phyloP scores from a whole-genome alignment of 2,888 invertebrate species.

The Pollenia angustigena region DNA sequence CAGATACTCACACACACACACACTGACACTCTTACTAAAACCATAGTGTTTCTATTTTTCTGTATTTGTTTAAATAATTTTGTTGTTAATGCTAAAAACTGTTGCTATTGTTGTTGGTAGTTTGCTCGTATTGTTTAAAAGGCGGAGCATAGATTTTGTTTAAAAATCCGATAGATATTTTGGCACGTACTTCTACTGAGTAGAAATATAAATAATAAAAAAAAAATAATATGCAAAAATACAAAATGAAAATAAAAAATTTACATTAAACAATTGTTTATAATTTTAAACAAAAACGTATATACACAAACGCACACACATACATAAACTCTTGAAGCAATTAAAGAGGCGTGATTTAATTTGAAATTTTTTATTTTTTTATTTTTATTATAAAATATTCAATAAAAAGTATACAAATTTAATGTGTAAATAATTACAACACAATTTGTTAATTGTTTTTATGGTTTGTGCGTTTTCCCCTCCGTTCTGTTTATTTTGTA shows the following conservation, averaged over 20 bases:
- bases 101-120: constrained; percentile 9
- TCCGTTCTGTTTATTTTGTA: not conserved
- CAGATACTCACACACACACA: not conserved
- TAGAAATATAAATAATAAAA: constrained; percentile 11
- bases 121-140: constrained; percentile 40
- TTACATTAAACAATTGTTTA: constrained; percentile 19
- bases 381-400: constrained; percentile 6
- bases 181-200: constrained; percentile 66
- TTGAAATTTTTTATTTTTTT: constrained; percentile 1
- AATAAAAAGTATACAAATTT: constrained; percentile 8
- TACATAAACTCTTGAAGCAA: not conserved
- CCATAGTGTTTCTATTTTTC: not conserved
- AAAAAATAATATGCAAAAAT: constrained; percentile 14
- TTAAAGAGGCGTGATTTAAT: constrained; percentile 64
- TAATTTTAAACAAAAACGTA: not conserved
- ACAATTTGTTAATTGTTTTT: constrained; percentile 58
- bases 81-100: constrained; percentile 41
- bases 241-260: constrained; percentile 14
- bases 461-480: not conserved
- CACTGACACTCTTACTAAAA: constrained; percentile 10
- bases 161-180: constrained; percentile 48
- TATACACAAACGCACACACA: not conserved
- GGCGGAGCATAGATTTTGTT: constrained; percentile 67
- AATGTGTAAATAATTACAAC: constrained; percentile 52
- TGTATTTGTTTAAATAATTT: constrained; percentile 40